These are phyloP conservation scores for Varanus komodoensis DNA, from an alignment of 2,113 vertebrate species.

Conservation along the genomic window DNA sequence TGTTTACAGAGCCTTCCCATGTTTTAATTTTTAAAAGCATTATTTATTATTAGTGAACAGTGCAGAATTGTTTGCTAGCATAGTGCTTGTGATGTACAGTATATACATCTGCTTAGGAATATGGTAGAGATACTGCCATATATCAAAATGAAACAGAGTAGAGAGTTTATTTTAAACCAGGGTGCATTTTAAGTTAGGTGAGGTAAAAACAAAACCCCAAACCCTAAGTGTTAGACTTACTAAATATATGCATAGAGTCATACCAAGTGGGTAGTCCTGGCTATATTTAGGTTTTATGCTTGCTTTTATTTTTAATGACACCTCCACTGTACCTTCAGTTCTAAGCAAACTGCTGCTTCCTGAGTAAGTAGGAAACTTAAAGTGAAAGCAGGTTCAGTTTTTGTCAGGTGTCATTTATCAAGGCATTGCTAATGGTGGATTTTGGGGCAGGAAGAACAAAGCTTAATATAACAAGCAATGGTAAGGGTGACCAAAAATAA, in stretches of 20 bases:
- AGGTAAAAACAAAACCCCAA: background rate
- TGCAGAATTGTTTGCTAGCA: slow-evolving; percentile 21
- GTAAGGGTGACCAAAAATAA: slow-evolving; percentile 65
- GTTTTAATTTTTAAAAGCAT: slow-evolving; percentile 17
- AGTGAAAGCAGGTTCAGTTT: slow-evolving; percentile 65
- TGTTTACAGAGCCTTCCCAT: slow-evolving; percentile 4
- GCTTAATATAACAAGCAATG: slow-evolving; percentile 67
- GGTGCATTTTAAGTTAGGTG: slow-evolving; percentile 70
- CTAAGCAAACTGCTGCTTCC: slow-evolving; percentile 54
- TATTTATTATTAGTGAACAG: background rate
- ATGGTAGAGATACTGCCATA: background rate
- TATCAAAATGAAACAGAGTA: background rate
- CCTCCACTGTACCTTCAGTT: slow-evolving; percentile 54
- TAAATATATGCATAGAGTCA: slow-evolving; percentile 72
- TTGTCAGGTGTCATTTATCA: slow-evolving; percentile 76
- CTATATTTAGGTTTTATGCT: slow-evolving; percentile 80
- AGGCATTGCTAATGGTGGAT: slow-evolving; percentile 63
- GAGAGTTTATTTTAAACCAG: slow-evolving; percentile 58
- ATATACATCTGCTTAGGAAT: background rate
- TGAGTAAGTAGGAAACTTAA: slow-evolving; percentile 59
- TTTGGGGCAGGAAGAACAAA: slow-evolving; percentile 71
- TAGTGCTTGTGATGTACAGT: background rate
- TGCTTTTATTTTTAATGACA: slow-evolving; percentile 61
- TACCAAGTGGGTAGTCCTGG: slow-evolving; percentile 65
- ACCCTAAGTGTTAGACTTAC: slow-evolving; percentile 64